These are phyloP conservation scores for Accipiter cooperii DNA, from an alignment of 2,113 vertebrate genomes.

Conservation along the genomic window DNA sequence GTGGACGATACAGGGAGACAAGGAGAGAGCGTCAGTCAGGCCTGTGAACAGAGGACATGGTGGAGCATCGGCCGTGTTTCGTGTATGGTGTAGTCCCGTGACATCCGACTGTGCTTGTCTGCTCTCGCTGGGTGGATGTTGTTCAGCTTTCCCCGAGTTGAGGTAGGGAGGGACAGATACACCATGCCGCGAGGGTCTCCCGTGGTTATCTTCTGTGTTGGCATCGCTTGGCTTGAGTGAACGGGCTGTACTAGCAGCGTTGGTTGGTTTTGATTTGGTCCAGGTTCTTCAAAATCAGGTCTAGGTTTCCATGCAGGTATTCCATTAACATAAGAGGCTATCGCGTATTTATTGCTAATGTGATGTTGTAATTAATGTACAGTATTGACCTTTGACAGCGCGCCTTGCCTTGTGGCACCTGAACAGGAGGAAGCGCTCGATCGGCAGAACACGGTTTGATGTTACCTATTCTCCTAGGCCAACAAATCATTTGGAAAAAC, in stretches of 20 bases:
- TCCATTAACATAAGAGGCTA: not conserved
- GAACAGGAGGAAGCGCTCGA: not conserved
- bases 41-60: not conserved
- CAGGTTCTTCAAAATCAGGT: not conserved
- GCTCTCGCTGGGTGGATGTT: not conserved
- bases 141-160: not conserved
- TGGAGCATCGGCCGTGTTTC: not conserved
- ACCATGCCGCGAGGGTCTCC: not conserved
- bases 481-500: not conserved
- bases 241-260: not conserved
- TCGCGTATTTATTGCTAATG: not conserved
- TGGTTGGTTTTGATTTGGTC: not conserved
- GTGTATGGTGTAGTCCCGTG: not conserved
- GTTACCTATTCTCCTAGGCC: not conserved
- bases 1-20: not conserved
- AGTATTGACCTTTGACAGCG: not conserved
- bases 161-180: not conserved
- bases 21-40: not conserved
- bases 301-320: not conserved
- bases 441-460: not conserved
- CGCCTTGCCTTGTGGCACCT: not conserved
- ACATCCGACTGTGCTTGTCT: not conserved
- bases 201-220: not conserved
- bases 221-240: not conserved
- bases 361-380: not conserved